Evolutionary conservation across 2,113 vertebrate species (phyloP), one percentile per base, ranked within the genome.

Genomic region (Thalassarche chlororhynchos): DNA sequence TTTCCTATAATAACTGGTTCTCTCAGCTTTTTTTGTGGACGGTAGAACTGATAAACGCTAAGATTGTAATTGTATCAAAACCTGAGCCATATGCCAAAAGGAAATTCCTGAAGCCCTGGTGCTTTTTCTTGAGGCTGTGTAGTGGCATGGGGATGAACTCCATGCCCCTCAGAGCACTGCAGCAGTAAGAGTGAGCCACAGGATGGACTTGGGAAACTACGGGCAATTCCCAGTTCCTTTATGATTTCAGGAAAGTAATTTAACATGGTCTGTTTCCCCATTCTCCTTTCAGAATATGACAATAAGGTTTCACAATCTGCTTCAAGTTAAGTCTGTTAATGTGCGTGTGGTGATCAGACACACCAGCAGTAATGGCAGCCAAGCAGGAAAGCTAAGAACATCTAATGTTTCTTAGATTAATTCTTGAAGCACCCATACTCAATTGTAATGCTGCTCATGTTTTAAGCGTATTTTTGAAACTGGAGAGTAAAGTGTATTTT

Each of bases 151-250:
- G 25, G 11, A 17, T 24, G 60, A 93, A 19, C 24, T 77, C 54
- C 4, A 1, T 28, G 24, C 12, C 18, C 20, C 6, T 3, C 20
- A 34, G 64, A 62, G 51, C 31, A 6, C 42, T 24, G 17, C 0
- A 0, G 5, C 25, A 47, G 38, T 42, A 31, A 71, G 58, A 8
- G 2, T 36, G 54, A 93, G 46, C 54, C 24, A 34, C 46, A 68
- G 85, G 75, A 57, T 5, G 4, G 17, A 25, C 66, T 70, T 74
- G 38, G 66, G 77, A 93, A 89, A 74, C 8, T 4, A 17, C 3
- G 9, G n/a, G 24, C 28, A 79, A 49, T 93, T 85, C 65, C 47
- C 21, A 34, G 51, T 84, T 91, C 74, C 65, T 89, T 69, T 79
- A 49, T 42, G 32, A 52, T 89, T 84, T 77, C 57, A 61, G 74